phyloP scores from a whole-genome alignment of 2,113 vertebrate genomes.

The Melierax canorus region DNA sequence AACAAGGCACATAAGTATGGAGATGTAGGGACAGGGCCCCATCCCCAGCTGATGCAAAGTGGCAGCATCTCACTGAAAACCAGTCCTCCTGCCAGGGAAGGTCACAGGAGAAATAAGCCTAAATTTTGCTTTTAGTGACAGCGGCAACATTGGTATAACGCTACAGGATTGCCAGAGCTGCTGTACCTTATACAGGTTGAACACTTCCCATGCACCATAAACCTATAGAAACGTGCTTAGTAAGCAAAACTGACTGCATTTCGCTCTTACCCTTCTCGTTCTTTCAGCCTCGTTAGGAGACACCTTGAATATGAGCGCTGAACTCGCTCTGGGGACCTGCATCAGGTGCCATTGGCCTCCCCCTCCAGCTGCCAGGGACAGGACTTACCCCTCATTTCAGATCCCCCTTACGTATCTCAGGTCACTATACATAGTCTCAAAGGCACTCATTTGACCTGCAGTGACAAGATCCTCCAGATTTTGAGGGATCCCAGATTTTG shows the following conservation, averaged over 20 bases:
- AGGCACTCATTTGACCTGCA: not conserved
- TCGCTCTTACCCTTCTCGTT: not conserved
- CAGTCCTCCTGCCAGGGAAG: not conserved
- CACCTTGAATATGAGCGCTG: rapidly evolving
- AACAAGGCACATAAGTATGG: not conserved
- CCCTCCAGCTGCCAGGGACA: not conserved
- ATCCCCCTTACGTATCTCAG: not conserved
- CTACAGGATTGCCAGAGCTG: not conserved
- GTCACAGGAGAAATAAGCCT: not conserved
- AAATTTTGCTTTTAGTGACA: not conserved
- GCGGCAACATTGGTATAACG: not conserved
- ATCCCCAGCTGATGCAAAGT: not conserved
- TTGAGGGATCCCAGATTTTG: not conserved
- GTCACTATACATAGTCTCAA: too few species aligned
- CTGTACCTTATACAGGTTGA: not conserved
- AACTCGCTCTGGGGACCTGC: not conserved
- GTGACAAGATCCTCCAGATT: not conserved
- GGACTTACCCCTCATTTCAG: not conserved
- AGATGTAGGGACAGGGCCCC: not conserved
- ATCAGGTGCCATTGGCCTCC: too few species aligned
- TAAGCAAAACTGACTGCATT: not conserved
- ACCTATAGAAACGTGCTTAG: not conserved
- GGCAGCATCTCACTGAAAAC: not conserved
- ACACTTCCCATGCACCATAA: not conserved
- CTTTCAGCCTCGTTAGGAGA: not conserved